Evolutionary conservation across 1,140 invertebrate genomes (phyloP).

Genomic region (Nasonia longicornis): DNA sequence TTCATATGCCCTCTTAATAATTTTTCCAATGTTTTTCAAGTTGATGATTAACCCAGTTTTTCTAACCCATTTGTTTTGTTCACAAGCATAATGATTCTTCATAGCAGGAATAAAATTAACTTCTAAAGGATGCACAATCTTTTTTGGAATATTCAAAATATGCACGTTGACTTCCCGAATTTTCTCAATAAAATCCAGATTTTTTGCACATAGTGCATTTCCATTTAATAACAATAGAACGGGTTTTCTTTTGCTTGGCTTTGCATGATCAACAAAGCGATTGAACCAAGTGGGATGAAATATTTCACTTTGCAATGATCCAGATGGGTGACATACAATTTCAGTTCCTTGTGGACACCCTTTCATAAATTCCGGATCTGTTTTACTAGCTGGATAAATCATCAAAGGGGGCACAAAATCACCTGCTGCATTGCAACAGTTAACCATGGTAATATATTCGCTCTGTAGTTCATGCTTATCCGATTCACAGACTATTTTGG

Average conservation of each 20-base stretch:
- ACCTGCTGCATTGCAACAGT: constrained; percentile 1
- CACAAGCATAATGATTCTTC: no score
- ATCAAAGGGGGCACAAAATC: constrained; percentile 1
- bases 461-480: background rate
- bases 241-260: background rate
- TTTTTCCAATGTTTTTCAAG: no score
- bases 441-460: constrained; percentile 4
- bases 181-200: constrained; percentile 16
- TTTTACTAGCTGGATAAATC: background rate
- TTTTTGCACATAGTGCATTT: background rate
- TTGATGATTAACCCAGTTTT: no score
- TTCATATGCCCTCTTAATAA: no score
- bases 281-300: constrained; percentile 21
- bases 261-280: constrained; percentile 8
- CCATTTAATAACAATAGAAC: constrained; percentile 1
- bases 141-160: constrained; percentile 6
- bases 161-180: background rate
- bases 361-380: constrained; percentile 11
- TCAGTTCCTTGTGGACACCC: background rate
- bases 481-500: background rate
- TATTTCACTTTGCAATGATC: background rate
- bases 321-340: constrained; percentile 5
- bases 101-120: no score
- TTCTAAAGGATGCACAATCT: background rate
- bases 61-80: no score